Conservation (phyloP, 30 jellyfish, hydroid and myxozoan species). For the Catostylus mosaicus region DNA sequence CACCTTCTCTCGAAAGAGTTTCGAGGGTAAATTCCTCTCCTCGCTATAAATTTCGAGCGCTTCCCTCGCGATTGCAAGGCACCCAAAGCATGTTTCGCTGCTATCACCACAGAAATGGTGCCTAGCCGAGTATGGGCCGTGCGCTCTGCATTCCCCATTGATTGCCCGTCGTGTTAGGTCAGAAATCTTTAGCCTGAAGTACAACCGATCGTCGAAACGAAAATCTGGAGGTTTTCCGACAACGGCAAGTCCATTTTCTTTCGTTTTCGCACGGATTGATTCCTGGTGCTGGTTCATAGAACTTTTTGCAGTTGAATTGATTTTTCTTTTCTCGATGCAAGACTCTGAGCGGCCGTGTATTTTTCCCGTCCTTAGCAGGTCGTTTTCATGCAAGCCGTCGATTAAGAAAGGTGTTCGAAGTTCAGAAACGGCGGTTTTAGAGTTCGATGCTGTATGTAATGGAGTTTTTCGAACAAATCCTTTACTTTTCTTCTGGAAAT, state of each 20-base stretch:
- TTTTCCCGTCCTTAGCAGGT: too few species aligned
- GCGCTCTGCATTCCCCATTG: background rate
- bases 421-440: too few species aligned
- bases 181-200: background rate
- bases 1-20: background rate
- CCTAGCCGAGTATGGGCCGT: background rate
- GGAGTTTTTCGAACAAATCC: too few species aligned
- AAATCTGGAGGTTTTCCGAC: background rate
- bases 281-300: too few species aligned
- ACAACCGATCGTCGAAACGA: background rate
- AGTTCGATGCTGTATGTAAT: too few species aligned
- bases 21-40: background rate
- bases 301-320: too few species aligned
- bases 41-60: background rate
- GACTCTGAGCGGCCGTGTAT: too few species aligned
- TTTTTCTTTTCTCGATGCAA: too few species aligned
- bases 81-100: background rate
- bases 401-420: too few species aligned
- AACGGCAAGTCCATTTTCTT: background rate
- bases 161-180: background rate
- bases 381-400: too few species aligned
- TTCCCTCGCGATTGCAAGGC: conserved; percentile 10
- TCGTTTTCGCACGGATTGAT: too few species aligned
- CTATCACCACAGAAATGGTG: conserved; percentile 9
- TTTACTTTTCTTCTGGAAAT: too few species aligned